Conservation (phyloP, 2,888 invertebrate species). For the Xylota sylvarum region DNA sequence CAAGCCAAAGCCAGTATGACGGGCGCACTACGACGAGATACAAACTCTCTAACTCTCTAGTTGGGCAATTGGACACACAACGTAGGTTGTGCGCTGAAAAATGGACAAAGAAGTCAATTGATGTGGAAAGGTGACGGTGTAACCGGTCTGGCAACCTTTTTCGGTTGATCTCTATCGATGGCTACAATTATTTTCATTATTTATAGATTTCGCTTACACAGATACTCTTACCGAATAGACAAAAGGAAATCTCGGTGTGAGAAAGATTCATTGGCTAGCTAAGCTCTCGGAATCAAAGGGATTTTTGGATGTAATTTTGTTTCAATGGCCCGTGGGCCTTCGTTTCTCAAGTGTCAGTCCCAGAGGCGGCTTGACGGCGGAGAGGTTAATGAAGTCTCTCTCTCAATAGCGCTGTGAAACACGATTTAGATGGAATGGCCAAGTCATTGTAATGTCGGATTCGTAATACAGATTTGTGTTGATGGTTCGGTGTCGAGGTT, state of each 20-base stretch:
- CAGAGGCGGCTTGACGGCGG: background rate
- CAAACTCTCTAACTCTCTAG: slow-evolving; percentile 72
- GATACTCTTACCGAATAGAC: background rate
- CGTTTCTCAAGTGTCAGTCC: slow-evolving; percentile 40
- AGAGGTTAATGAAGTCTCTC: slow-evolving; percentile 61
- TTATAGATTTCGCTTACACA: slow-evolving; percentile 48
- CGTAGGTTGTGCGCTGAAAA: slow-evolving; percentile 33
- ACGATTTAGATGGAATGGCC: slow-evolving; percentile 46
- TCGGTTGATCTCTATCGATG: slow-evolving; percentile 69
- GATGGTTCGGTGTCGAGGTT: slow-evolving; percentile 14
- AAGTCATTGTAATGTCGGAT: slow-evolving; percentile 35
- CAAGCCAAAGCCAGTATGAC: slow-evolving; percentile 38
- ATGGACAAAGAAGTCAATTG: slow-evolving; percentile 68
- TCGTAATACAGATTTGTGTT: slow-evolving; percentile 20
- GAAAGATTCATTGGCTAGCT: slow-evolving; percentile 28
- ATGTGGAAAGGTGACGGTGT: slow-evolving; percentile 64
- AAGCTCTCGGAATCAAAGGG: slow-evolving; percentile 18
- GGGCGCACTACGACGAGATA: background rate
- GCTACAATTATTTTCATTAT: slow-evolving; percentile 61
- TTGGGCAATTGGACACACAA: slow-evolving; percentile 65
- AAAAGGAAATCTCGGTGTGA: slow-evolving; percentile 24
- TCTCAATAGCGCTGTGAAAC: slow-evolving; percentile 28
- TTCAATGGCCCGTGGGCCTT: slow-evolving; percentile 30
- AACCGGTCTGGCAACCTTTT: slow-evolving; percentile 68
- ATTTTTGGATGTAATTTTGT: slow-evolving; percentile 37